Conservation (phyloP, 1,140 invertebrate genomes). For the Uloborus diversus region DNA sequence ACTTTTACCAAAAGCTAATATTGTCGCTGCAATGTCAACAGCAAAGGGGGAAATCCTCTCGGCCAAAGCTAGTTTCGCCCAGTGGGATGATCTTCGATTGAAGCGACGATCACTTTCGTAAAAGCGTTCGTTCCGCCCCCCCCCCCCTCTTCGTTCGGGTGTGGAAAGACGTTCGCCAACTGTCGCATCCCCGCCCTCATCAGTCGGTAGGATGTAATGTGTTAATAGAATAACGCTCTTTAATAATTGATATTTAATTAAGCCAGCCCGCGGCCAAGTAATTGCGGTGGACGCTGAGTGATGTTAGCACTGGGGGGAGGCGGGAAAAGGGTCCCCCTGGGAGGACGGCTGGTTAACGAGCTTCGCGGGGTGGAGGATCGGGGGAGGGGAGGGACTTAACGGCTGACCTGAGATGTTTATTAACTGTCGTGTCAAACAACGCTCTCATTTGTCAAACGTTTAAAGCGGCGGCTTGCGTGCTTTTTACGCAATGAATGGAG, state of each 20-base stretch:
- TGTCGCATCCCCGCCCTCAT: conserved; percentile 41
- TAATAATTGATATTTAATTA: conserved; percentile 58
- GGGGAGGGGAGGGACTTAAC: conserved; percentile 34
- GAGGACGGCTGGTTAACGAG: conserved; percentile 47
- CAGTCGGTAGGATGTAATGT: conserved; percentile 34
- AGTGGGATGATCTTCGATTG: conserved; percentile 14
- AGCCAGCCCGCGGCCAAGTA: conserved; percentile 37
- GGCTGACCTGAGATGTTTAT: conserved; percentile 56
- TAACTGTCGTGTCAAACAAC: conserved; percentile 57
- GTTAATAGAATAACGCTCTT: conserved; percentile 57
- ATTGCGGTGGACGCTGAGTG: conserved; percentile 47
- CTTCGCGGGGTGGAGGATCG: background rate
- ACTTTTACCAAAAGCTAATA: too few species aligned
- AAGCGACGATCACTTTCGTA: conserved; percentile 33
- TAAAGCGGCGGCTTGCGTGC: background rate
- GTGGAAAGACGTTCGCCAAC: conserved; percentile 42
- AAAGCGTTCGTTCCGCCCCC: background rate
- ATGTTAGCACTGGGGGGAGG: conserved; percentile 40
- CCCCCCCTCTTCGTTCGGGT: conserved; percentile 18
- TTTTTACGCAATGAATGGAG: background rate
- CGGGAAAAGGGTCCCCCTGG: conserved; percentile 24
- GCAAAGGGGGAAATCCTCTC: too few species aligned
- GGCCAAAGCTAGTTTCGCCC: too few species aligned
- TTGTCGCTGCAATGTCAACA: too few species aligned
- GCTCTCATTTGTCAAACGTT: conserved; percentile 55